Evolutionary conservation across 2,888 invertebrate genomes (phyloP).

Genomic region (Tetropium fuscum): DNA sequence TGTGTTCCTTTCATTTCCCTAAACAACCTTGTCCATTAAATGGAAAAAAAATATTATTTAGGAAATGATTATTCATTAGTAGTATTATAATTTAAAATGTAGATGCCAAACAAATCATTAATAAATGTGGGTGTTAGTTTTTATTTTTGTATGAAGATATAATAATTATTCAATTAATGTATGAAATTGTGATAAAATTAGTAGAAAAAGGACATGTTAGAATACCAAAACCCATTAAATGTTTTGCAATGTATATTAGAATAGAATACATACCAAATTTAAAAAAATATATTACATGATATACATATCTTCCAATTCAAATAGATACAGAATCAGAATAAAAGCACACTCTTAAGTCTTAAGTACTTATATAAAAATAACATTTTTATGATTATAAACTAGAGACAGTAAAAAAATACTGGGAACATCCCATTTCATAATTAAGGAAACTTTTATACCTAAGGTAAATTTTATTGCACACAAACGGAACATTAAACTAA

Average conservation of each 20-base stretch:
- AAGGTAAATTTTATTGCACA: neutral
- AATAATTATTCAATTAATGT: too few relatives aligned
- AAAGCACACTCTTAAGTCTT: slow-evolving; percentile 23
- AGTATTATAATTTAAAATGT: too few relatives aligned
- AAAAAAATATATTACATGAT: slow-evolving; percentile 45
- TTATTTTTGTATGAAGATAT: too few relatives aligned
- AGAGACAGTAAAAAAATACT: slow-evolving; percentile 18
- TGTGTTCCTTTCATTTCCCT: too few relatives aligned
- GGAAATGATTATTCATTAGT: too few relatives aligned
- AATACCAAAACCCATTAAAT: slow-evolving; percentile 40
- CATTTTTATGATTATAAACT: slow-evolving; percentile 4
- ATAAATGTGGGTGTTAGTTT: too few relatives aligned
- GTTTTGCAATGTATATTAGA: slow-evolving; percentile 34
- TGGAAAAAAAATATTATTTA: too few relatives aligned
- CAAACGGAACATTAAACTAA: neutral
- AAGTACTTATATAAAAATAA: slow-evolving; percentile 19
- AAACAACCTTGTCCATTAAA: too few relatives aligned
- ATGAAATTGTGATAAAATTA: too few relatives aligned
- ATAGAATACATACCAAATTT: slow-evolving; percentile 42
- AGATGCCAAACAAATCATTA: too few relatives aligned
- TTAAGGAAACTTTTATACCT: neutral
- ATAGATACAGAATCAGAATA: slow-evolving; percentile 30
- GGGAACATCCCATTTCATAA: slow-evolving; percentile 12
- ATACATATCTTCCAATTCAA: slow-evolving; percentile 14
- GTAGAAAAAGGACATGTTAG: slow-evolving; percentile 31